These are phyloP conservation scores for Caerostris extrusa DNA, from an alignment of 1,140 invertebrate genomes.

Conservation along the genomic window DNA sequence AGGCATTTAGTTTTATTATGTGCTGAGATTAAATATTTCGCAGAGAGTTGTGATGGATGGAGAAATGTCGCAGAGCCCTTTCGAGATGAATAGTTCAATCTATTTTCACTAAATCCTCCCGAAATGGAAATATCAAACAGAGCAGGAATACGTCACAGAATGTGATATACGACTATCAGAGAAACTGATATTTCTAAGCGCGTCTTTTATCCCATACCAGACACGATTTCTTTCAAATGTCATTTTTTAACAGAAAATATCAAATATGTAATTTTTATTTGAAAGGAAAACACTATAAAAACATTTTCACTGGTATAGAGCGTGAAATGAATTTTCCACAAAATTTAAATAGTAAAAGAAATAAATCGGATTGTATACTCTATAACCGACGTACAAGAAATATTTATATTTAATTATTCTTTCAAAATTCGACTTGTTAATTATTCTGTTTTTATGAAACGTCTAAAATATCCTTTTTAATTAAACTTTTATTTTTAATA, in stretches of 20 bases:
- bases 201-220: neutral
- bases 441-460: too few species aligned
- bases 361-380: too few species aligned
- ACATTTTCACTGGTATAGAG: too few species aligned
- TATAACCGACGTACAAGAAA: too few species aligned
- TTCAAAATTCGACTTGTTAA: too few species aligned
- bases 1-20: too few species aligned
- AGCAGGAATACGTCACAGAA: neutral
- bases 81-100: neutral
- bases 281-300: too few species aligned
- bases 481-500: too few species aligned
- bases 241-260: neutral
- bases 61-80: neutral
- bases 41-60: neutral
- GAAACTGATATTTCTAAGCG: conserved; percentile 9
- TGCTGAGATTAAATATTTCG: neutral
- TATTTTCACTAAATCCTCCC: neutral
- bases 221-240: neutral
- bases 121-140: neutral
- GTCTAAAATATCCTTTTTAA: too few species aligned
- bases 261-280: neutral
- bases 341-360: too few species aligned
- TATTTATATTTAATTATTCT: too few species aligned
- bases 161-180: neutral
- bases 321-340: too few species aligned